Evolutionary conservation across 2,888 invertebrate species (phyloP).

Genomic region (Cataglyphis altisquamis): DNA sequence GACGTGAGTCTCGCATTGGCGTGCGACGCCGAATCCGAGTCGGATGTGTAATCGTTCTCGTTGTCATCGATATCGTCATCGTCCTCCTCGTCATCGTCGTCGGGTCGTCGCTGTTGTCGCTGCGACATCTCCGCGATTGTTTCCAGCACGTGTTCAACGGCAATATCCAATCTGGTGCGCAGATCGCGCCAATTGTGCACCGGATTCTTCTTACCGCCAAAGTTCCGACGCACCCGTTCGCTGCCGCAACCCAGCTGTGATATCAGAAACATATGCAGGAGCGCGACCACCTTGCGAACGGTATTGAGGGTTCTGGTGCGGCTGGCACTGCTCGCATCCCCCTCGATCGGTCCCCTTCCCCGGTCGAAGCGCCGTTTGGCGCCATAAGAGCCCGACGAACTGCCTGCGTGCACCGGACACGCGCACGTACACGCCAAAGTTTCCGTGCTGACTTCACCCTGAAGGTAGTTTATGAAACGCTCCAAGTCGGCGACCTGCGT

Average conservation of each 20-base stretch:
- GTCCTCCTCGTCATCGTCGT: constrained; percentile 72
- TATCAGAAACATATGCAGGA: constrained; percentile 97
- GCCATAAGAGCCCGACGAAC: constrained; percentile 72
- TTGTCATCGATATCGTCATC: constrained; percentile 75
- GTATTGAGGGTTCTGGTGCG: constrained; percentile 90
- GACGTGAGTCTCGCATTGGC: constrained; percentile 94
- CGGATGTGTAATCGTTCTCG: constrained; percentile 88
- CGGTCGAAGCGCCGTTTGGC: constrained; percentile 82
- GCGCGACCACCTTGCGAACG: constrained; percentile 94
- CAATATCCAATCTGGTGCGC: constrained; percentile 96
- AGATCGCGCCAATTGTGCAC: constrained; percentile 98
- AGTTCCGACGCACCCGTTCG: constrained; percentile 91
- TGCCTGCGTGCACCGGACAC: constrained; percentile 84
- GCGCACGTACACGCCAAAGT: constrained; percentile 87
- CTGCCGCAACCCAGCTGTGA: constrained; percentile 97
- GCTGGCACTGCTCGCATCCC: constrained; percentile 83
- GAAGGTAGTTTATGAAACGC: constrained; percentile 97
- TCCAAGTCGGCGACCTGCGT: constrained; percentile 99
- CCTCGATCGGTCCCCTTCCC: constrained; percentile 83
- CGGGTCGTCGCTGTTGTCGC: constrained; percentile 63
- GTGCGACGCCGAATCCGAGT: constrained; percentile 87
- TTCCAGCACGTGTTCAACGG: constrained; percentile 90
- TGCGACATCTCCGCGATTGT: constrained; percentile 77
- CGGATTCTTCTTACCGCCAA: constrained; percentile 90
- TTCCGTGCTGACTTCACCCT: constrained; percentile 90